These are phyloP conservation scores for Sebastes nivosus DNA, from an alignment of 2,797 vertebrate species.

Conservation along the genomic window DNA sequence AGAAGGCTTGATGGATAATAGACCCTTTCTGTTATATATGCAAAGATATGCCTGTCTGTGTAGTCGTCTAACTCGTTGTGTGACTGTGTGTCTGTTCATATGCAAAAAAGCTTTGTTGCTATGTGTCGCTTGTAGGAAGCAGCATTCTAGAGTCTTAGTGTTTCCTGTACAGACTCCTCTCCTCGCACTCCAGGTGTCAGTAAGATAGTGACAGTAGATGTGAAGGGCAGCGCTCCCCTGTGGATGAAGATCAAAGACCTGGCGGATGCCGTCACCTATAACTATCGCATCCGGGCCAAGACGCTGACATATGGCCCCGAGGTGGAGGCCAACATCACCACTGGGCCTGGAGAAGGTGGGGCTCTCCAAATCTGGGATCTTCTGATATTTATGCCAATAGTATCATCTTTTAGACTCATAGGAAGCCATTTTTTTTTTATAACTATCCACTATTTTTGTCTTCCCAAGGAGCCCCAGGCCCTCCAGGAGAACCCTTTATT, in stretches of 20 bases:
- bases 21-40: conserved; percentile 11
- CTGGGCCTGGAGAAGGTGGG: conserved; percentile 95
- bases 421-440: neutral
- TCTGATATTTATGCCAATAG: neutral
- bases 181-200: conserved; percentile 92
- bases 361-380: neutral
- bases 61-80: conserved; percentile 9
- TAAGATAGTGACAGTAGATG: conserved; percentile 98
- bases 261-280: conserved; percentile 93
- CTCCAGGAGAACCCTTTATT: conserved; percentile 94
- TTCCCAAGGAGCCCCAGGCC: conserved; percentile 90
- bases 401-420: neutral
- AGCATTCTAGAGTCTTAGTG: conserved; percentile 83
- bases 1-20: conserved; percentile 29
- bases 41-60: conserved; percentile 23
- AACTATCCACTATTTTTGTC: neutral
- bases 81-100: conserved; percentile 9
- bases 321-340: conserved; percentile 96
- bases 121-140: conserved; percentile 69
- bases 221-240: conserved; percentile 91
- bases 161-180: conserved; percentile 85
- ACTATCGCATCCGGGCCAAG: conserved; percentile 92
- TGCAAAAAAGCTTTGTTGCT: conserved; percentile 57
- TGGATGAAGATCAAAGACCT: conserved; percentile 99
- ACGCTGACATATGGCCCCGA: conserved; percentile 95